Conservation (phyloP, 2,888 invertebrate species). For the Halocaridina rubra region DNA sequence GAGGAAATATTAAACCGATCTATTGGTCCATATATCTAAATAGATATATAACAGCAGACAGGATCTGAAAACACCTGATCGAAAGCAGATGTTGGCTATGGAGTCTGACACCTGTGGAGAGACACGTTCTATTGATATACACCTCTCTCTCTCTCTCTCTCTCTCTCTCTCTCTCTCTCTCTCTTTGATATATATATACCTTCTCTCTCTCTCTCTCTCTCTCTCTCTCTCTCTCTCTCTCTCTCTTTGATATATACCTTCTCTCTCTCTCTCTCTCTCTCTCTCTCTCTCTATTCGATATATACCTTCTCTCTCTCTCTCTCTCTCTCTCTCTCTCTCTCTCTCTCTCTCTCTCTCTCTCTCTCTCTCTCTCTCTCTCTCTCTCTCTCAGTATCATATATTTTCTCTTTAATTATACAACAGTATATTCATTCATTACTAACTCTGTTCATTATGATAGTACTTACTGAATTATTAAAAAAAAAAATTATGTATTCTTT, state of each 20-base stretch:
- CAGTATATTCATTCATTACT: constrained; percentile 93
- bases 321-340: background rate
- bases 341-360: background rate
- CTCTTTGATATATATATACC: background rate
- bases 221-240: constrained; percentile 42
- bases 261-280: too few relatives aligned
- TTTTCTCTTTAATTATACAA: constrained; percentile 87
- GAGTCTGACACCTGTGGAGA: too few relatives aligned
- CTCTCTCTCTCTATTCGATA: too few relatives aligned
- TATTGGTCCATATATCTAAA: background rate
- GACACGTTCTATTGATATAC: too few relatives aligned
- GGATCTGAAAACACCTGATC: background rate
- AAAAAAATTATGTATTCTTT: too few relatives aligned
- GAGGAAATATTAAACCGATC: background rate
- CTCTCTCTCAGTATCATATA: constrained; percentile 68
- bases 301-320: constrained; percentile 36
- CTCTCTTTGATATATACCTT: too few relatives aligned
- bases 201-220: too few relatives aligned
- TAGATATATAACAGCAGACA: background rate
- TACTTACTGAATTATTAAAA: too few relatives aligned
- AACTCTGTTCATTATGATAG: too few relatives aligned
- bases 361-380: background rate
- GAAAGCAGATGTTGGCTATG: too few relatives aligned
- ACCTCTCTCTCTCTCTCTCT: constrained; percentile 4
- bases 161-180: constrained; percentile 66